Conservation (phyloP, 2,113 vertebrate species). For the Epinephelus cyanopodus region DNA sequence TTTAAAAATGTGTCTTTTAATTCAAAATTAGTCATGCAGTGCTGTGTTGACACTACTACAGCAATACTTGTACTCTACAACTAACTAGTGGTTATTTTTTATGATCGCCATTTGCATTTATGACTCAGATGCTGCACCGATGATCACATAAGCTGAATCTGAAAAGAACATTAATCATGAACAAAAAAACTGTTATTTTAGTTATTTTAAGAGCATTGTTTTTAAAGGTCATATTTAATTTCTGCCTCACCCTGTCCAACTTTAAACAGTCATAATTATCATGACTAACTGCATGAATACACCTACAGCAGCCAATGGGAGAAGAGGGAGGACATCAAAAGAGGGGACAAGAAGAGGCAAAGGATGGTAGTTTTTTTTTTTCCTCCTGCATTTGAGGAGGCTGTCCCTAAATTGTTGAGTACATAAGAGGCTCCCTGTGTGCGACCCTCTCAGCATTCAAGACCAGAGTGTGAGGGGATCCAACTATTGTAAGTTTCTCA, state of each 20-base stretch:
- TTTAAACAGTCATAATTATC: slow-evolving; percentile 4
- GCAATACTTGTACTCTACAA: background rate
- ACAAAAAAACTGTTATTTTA: background rate
- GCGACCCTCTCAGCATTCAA: slow-evolving; percentile 83
- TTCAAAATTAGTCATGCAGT: background rate
- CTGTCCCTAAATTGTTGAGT: slow-evolving; percentile 81
- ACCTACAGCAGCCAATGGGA: slow-evolving; percentile 17
- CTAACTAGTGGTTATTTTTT: background rate
- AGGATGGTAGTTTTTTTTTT: slow-evolving; percentile 60
- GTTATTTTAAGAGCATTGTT: background rate
- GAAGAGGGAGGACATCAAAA: slow-evolving; percentile 63
- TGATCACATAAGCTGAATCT: background rate
- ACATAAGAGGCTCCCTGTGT: slow-evolving; percentile 85
- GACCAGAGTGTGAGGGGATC: slow-evolving; percentile 78
- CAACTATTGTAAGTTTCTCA: slow-evolving; percentile 79
- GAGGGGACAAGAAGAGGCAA: slow-evolving; percentile 60
- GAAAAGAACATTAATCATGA: slow-evolving; percentile 11
- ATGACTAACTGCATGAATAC: slow-evolving; percentile 40
- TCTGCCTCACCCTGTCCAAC: background rate
- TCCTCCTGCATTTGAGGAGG: slow-evolving; percentile 69
- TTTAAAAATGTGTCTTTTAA: background rate
- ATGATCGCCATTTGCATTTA: background rate
- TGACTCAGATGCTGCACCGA: slow-evolving; percentile 8
- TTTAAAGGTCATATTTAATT: background rate
- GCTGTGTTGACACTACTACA: background rate